Evolutionary conservation across 2,888 invertebrate species (phyloP), one percentile per base, ranked within the genome.

Genomic region (Nomada lathburiana): DNA sequence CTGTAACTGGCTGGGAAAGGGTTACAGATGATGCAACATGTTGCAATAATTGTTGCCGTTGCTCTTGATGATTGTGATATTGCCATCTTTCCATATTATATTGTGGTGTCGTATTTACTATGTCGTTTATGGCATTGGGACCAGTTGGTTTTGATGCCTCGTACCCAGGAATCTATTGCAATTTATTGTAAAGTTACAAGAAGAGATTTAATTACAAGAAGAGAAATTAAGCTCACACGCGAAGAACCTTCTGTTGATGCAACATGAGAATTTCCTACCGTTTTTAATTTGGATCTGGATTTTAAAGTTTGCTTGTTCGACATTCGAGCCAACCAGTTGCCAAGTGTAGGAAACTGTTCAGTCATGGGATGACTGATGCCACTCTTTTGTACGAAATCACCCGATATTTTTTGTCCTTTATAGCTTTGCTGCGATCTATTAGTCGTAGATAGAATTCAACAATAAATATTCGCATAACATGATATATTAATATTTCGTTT

Each of bases 311-410:
- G 86, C 18, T 82, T 79, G 13, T 88, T 89, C 13, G 89, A 86
- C 74, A 92, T 85, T 60, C 84, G 86, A 2, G 91, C 88, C 3
- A 89, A 88, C 92, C 92, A 93, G 65, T 88, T 91, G 18, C 91
- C 91, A n/a, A 93, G 77, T 0, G 89, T 91, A 10, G 93, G 93
- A 86, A 93, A 93, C 65, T 92, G 90, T 70, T 91, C 91, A 4
- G 89, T 82, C 57, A 91, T 88, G 2, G 86, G 74, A 13, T 82
- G 82, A 55, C 64, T 82, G 3, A 59, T 67, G 0, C 50, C 55
- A 23, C 29, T 83, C 50, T 59, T 77, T 9, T 85, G 84, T 9
- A 3, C 16, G 3, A 64, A 13, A 57, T 76, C 77, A 3, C 23
- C 62, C 10, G 62, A 18, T 2, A 20, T 29, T 11, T 70, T 64